Percentiles rank a stretch among this genome's conserved stretches.
These are phyloP conservation scores for Antheraea yamamai DNA, from an alignment of 2,888 invertebrate species.

Conservation along the genomic window DNA sequence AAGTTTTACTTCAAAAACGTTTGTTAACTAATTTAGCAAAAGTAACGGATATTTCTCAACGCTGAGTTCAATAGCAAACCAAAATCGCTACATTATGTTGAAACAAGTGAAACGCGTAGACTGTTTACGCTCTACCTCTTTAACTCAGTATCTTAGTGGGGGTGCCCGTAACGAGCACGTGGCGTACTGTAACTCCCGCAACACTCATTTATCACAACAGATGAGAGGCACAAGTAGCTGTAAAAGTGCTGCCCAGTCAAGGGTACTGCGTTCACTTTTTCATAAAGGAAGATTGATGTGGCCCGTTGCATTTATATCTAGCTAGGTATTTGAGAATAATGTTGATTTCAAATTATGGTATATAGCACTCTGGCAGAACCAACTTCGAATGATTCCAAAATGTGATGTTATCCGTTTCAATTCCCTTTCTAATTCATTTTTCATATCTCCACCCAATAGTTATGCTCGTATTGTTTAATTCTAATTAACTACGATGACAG, in stretches of 20 bases:
- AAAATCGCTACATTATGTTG: conserved; percentile 27
- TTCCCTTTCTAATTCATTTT: too few species aligned
- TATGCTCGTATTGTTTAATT: too few species aligned
- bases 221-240: conserved; percentile 65
- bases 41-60: background rate
- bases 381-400: too few species aligned
- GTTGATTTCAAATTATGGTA: background rate
- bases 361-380: too few species aligned
- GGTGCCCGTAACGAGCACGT: conserved; percentile 61
- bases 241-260: conserved; percentile 49
- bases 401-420: too few species aligned
- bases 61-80: background rate
- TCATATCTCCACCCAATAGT: too few species aligned
- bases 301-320: conserved; percentile 32
- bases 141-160: conserved; percentile 45
- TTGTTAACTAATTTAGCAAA: background rate
- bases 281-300: conserved; percentile 52
- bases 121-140: conserved; percentile 42
- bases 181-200: conserved; percentile 62
- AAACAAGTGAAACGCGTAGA: conserved; percentile 49
- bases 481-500: too few species aligned
- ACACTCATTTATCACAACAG: conserved; percentile 71
- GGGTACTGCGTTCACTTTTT: conserved; percentile 42
- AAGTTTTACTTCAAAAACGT: too few species aligned
- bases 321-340: background rate